These are phyloP conservation scores for Fragum fragum DNA, from an alignment of 2,888 invertebrate genomes.

Conservation along the genomic window DNA sequence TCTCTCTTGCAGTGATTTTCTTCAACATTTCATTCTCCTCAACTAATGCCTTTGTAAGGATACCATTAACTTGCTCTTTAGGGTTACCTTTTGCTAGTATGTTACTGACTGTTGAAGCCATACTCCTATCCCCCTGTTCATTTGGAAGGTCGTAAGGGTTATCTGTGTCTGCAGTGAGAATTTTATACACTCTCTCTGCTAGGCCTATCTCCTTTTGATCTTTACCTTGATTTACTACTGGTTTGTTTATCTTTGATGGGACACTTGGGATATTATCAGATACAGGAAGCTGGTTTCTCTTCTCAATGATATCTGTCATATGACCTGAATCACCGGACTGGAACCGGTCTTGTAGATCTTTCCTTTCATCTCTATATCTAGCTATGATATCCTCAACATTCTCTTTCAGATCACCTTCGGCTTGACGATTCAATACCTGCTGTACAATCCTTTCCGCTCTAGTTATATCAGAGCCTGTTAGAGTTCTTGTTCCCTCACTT, in stretches of 20 bases:
- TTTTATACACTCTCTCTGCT: conserved; percentile 62
- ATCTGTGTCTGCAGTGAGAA: conserved; percentile 50
- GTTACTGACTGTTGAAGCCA: conserved; percentile 77
- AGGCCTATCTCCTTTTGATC: conserved; percentile 39
- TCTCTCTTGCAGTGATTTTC: conserved; percentile 57
- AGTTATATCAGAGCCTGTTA: conserved; percentile 53
- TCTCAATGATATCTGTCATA: background rate
- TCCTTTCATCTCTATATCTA: conserved; percentile 70
- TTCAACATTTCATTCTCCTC: conserved; percentile 74
- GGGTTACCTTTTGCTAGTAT: conserved; percentile 77
- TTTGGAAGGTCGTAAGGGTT: conserved; percentile 38
- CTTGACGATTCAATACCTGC: conserved; percentile 59
- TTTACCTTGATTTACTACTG: conserved; percentile 8
- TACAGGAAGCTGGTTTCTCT: background rate
- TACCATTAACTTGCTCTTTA: conserved; percentile 78
- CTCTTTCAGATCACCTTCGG: conserved; percentile 62
- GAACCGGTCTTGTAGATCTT: conserved; percentile 66
- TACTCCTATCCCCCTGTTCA: conserved; percentile 52
- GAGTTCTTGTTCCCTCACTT: conserved; percentile 48
- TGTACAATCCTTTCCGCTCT: conserved; percentile 58
- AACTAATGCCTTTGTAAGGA: conserved; percentile 75
- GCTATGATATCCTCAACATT: conserved; percentile 77
- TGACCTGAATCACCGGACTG: conserved; percentile 35
- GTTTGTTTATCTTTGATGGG: background rate
- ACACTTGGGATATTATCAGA: background rate